Evolutionary conservation across 2,797 vertebrate species (phyloP).

Genomic region (Sibirionetta formosa): DNA sequence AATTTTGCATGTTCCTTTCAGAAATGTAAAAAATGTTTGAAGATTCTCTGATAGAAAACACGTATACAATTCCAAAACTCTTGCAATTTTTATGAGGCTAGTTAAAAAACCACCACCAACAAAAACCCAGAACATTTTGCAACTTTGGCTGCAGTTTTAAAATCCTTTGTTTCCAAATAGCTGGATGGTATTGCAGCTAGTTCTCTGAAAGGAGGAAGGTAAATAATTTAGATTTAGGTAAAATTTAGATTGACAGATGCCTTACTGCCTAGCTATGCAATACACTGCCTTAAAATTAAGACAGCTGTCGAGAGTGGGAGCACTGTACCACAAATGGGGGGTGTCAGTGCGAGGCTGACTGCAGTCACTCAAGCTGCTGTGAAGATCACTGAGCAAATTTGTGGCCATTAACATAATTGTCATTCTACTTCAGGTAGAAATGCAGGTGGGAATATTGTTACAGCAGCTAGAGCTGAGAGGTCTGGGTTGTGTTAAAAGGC

Average conservation of each 20-base stretch:
- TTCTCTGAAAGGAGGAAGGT: background rate
- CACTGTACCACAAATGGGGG: background rate
- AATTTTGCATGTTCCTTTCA: background rate
- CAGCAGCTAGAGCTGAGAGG: background rate
- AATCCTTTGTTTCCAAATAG: background rate
- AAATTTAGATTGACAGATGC: background rate
- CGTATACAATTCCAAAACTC: background rate
- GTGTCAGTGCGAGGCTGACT: background rate
- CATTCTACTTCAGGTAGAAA: background rate
- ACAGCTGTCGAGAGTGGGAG: background rate
- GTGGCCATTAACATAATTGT: background rate
- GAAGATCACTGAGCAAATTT: background rate
- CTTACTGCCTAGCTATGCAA: background rate
- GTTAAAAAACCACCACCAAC: background rate
- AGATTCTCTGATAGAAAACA: fast-evolving
- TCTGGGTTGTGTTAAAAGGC: background rate
- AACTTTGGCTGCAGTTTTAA: background rate
- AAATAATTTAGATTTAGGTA: background rate
- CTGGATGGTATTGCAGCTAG: background rate
- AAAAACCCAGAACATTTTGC: background rate
- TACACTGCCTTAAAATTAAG: background rate
- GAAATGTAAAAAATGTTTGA: background rate
- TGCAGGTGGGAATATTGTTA: background rate
- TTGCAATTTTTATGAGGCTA: background rate
- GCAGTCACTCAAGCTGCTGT: background rate